Conservation (phyloP, 2,888 invertebrate species). For the Cantharis flavilabris region DNA sequence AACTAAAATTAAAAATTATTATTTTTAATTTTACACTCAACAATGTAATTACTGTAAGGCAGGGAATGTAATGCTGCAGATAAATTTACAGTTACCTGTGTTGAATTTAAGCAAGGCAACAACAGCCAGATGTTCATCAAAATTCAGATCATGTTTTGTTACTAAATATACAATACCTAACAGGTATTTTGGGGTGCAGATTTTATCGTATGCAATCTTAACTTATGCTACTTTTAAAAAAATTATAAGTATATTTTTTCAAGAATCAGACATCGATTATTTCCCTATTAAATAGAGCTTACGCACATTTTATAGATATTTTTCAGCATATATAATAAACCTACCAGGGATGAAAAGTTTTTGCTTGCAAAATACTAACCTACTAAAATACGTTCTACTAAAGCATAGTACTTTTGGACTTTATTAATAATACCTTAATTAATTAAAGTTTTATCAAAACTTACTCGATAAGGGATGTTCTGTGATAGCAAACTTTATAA, state of each 20-base stretch:
- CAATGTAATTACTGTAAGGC: slow-evolving; percentile 5
- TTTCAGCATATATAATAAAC: neutral
- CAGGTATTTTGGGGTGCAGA: slow-evolving; percentile 16
- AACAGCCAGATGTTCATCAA: slow-evolving; percentile 18
- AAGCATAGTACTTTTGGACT: neutral
- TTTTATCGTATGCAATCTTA: slow-evolving; percentile 13
- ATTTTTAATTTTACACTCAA: slow-evolving; percentile 8
- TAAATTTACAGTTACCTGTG: slow-evolving; percentile 16
- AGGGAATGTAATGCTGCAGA: slow-evolving; percentile 13
- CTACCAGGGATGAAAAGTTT: neutral
- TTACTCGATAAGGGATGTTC: neutral
- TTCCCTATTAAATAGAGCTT: neutral
- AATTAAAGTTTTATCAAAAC: neutral
- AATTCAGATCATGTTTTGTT: slow-evolving; percentile 12
- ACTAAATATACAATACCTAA: slow-evolving; percentile 19
- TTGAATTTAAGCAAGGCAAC: slow-evolving; percentile 17
- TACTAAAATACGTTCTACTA: neutral
- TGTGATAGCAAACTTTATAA: neutral
- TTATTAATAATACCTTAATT: neutral
- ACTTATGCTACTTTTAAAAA: neutral
- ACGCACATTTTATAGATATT: neutral
- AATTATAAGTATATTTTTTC: neutral
- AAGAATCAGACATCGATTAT: neutral
- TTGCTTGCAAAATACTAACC: neutral
- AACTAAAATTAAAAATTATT: slow-evolving; percentile 2